These are phyloP conservation scores for Cetonia aurata DNA, from an alignment of 2,888 invertebrate genomes.

Conservation along the genomic window DNA sequence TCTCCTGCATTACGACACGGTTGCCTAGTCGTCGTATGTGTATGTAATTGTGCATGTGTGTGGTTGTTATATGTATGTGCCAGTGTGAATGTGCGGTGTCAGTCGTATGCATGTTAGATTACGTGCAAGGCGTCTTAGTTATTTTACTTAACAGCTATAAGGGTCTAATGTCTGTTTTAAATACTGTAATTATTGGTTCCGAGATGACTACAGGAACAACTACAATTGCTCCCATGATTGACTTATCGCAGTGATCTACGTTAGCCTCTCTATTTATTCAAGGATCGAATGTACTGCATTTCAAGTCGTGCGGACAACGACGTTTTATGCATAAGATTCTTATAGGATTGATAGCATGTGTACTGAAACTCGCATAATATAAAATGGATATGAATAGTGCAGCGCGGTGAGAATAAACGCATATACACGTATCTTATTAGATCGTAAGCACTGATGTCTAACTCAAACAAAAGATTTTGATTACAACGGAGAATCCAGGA, in stretches of 20 bases:
- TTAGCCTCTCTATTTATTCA: slow-evolving; percentile 39
- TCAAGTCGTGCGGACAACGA: slow-evolving; percentile 31
- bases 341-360: slow-evolving; percentile 9
- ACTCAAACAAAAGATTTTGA: too few species aligned
- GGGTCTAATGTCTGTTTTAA: slow-evolving; percentile 46
- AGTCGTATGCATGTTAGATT: slow-evolving; percentile 36
- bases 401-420: slow-evolving; percentile 1
- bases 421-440: too few species aligned
- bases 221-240: slow-evolving; percentile 45
- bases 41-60: slow-evolving; percentile 20
- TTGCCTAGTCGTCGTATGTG: slow-evolving; percentile 45
- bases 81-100: slow-evolving; percentile 32
- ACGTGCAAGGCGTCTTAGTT: slow-evolving; percentile 37
- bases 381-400: neutral
- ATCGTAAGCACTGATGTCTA: too few species aligned
- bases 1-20: slow-evolving; percentile 52
- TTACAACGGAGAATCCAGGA: too few species aligned
- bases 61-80: slow-evolving; percentile 18
- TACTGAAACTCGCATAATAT: neutral
- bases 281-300: slow-evolving; percentile 33
- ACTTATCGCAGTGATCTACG: slow-evolving; percentile 42
- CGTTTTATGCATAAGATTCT: slow-evolving; percentile 23
- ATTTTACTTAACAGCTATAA: slow-evolving; percentile 42
- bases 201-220: slow-evolving; percentile 41
- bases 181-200: slow-evolving; percentile 44